These are phyloP conservation scores for Apaloderma vittatum DNA, from an alignment of 2,113 vertebrate species.

Conservation along the genomic window DNA sequence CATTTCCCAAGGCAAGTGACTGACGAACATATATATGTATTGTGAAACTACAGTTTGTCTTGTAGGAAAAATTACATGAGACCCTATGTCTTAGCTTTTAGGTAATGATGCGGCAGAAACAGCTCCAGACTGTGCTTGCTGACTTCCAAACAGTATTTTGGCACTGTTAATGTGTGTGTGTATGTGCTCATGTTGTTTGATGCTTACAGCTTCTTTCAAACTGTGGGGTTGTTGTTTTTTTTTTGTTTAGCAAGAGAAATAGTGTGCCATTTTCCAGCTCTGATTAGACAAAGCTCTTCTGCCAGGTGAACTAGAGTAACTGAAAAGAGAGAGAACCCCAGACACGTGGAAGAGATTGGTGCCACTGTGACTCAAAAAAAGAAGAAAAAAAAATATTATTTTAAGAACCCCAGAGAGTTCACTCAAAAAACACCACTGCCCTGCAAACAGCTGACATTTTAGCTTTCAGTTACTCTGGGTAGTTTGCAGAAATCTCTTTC, in stretches of 20 bases:
- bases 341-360: not conserved
- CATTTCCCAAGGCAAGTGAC: not conserved
- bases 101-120: not conserved
- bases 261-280: not conserved
- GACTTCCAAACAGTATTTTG: not conserved
- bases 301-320: not conserved
- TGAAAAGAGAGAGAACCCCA: not conserved
- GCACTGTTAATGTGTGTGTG: rapidly evolving
- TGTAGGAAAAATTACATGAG: not conserved
- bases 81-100: not conserved
- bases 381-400: not conserved
- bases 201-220: not conserved
- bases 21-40: not conserved
- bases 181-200: not conserved
- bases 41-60: not conserved
- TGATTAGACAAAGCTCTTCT: not conserved
- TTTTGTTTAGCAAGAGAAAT: not conserved
- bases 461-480: not conserved
- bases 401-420: not conserved
- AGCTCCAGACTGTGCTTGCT: not conserved
- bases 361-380: not conserved
- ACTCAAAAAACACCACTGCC: not conserved
- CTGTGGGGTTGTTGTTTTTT: not conserved
- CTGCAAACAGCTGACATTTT: not conserved
- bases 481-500: not conserved